These are phyloP conservation scores for Alca torda DNA, from an alignment of 2,797 vertebrate species.

Conservation along the genomic window DNA sequence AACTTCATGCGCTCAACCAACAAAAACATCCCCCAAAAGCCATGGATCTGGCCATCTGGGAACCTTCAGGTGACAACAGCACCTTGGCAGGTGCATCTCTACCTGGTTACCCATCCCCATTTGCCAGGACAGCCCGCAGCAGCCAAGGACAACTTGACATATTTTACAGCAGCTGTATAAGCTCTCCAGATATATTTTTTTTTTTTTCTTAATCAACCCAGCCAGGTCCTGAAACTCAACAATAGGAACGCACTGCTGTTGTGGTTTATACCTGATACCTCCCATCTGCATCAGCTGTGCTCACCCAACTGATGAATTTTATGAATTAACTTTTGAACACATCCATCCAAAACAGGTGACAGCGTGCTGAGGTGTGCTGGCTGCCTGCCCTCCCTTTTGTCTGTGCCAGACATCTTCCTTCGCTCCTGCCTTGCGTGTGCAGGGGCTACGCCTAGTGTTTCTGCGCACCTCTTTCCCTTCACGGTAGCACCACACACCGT, in stretches of 20 bases:
- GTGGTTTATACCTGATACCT: neutral
- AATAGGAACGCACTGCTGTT: neutral
- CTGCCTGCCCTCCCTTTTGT: neutral
- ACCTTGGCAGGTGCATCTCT: neutral
- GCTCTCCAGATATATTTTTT: neutral
- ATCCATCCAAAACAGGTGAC: neutral
- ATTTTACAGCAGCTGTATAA: neutral
- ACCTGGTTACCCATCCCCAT: neutral
- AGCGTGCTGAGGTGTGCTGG: rapidly evolving
- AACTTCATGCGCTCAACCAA: neutral
- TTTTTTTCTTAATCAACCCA: neutral
- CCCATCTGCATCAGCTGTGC: neutral
- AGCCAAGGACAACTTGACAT: neutral
- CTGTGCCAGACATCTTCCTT: neutral
- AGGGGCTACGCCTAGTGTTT: rapidly evolving
- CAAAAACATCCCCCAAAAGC: neutral
- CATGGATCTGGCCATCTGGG: neutral
- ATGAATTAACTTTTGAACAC: constrained; percentile 11
- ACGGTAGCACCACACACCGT: rapidly evolving
- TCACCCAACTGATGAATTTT: neutral
- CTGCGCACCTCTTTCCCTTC: neutral
- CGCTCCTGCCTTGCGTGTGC: rapidly evolving
- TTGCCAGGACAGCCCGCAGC: neutral
- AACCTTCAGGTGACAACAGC: neutral
- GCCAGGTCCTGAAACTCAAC: neutral